A percentile compares a stretch with the other conserved stretches of the same genome.
phyloP scores from a whole-genome alignment of 2,888 invertebrate species.

The Sturmia bella region DNA sequence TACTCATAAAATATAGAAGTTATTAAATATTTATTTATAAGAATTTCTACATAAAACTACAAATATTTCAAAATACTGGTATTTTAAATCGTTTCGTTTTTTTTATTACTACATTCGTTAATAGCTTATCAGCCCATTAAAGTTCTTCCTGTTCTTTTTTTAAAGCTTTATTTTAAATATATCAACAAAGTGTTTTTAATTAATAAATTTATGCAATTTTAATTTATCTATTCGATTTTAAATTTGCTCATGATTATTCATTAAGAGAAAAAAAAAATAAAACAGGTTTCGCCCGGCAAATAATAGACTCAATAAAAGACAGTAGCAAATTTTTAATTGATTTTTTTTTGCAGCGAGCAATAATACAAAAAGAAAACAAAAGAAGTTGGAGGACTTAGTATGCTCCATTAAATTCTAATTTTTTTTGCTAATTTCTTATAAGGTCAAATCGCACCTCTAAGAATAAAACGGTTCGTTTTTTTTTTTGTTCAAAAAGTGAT shows the following conservation, averaged over 20 bases:
- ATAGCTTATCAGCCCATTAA: neutral
- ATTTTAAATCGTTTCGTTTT: no score
- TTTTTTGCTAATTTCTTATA: no score
- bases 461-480: no score
- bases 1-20: no score
- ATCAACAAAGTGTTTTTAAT: neutral
- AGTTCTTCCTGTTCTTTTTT: neutral
- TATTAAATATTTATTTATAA: no score
- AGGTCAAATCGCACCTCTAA: no score
- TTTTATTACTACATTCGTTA: neutral
- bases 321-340: constrained; percentile 3
- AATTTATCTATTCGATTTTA: constrained; percentile 29
- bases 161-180: neutral
- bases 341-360: neutral
- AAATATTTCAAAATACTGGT: no score
- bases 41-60: no score
- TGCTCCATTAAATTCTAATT: no score
- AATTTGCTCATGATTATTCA: constrained; percentile 26
- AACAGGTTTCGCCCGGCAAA: neutral
- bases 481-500: no score
- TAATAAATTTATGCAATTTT: constrained; percentile 32
- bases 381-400: no score
- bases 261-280: no score
- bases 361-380: neutral
- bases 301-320: neutral